A percentile compares a stretch with the other conserved stretches of the same genome.
phyloP scores from a whole-genome alignment of 2,888 invertebrate genomes.

The Drosophila paracracens region DNA sequence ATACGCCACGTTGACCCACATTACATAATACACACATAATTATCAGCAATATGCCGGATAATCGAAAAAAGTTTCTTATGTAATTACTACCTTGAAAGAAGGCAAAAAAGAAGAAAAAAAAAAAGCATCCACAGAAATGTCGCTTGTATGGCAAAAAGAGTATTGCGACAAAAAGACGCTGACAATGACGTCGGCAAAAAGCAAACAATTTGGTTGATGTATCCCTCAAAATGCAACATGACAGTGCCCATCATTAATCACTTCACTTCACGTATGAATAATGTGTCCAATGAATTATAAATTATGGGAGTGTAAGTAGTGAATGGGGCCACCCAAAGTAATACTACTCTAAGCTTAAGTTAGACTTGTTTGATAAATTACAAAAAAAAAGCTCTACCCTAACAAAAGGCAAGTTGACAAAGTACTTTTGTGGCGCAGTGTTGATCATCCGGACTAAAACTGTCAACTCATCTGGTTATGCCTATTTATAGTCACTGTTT shows the following conservation, averaged over 20 bases:
- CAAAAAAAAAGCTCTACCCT: background rate
- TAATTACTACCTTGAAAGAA: conserved; percentile 59
- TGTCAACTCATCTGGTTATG: conserved; percentile 51
- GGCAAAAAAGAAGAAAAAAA: background rate
- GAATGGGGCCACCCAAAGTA: conserved; percentile 7
- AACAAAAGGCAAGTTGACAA: conserved; percentile 1
- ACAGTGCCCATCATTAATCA: conserved; percentile 65
- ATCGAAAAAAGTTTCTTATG: conserved; percentile 62
- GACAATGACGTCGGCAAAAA: conserved; percentile 60
- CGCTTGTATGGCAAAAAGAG: conserved; percentile 36
- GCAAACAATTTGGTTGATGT: conserved; percentile 34
- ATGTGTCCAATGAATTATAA: conserved; percentile 45
- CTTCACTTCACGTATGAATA: conserved; percentile 30
- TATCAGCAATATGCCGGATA: conserved; percentile 69
- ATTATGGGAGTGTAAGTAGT: conserved; percentile 31
- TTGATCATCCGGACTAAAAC: conserved; percentile 11
- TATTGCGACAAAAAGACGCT: conserved; percentile 43
- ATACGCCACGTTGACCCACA: conserved; percentile 73
- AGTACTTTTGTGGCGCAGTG: conserved; percentile 31
- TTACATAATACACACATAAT: conserved; percentile 60
- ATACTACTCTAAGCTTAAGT: conserved; percentile 5
- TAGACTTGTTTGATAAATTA: conserved; percentile 42
- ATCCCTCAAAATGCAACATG: conserved; percentile 21
- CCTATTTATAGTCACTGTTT: conserved; percentile 42
- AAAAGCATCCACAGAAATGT: background rate